Base-by-base conservation (phyloP, 2,113 vertebrate species). In the Pseudopipra pipra region DNA sequence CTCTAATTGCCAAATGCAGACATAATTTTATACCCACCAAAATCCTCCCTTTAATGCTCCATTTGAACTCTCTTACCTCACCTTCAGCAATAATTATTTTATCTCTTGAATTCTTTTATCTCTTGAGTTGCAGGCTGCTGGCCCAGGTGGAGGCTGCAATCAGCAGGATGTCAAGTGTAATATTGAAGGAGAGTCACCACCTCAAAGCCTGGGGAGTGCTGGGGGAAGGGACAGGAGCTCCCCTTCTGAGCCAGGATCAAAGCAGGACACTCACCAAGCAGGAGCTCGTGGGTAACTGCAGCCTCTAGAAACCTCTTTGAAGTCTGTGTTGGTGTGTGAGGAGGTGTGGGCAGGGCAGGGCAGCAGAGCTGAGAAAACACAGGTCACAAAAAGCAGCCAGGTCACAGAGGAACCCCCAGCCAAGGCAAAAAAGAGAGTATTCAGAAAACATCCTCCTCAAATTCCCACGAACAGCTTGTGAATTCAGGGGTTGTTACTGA, bases 181-280 rank as follows among this genome's bases (percentile, higher is more conserved):
- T 98, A 46, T 97, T 95, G n/a, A 93, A 97, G 39, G 99, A 99
- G 95, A 98, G 98, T 39, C 98, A 97, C 30, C 97, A 97, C 56
- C 97, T 98, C 81, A 98, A 97, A 31, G 97, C 97, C 41, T 99
- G 98, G 98, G 98, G 97, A 11, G 65, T 98, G 46, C 93, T 98
- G 75, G 98, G 98, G 33, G 97, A 98, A 33, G 98, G 98, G 35
- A 97, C 75, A 0, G 99, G 99, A 72, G 98, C 98, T 5, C 96
- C 98, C 44, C 97, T 99, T 55, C 97, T 98, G 18, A 97, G 98
- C 80, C 97, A 97, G 31, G 94, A 95, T 51, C 97, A 97, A 66
- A 98, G 96, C 68, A 74, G 78, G n/a, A 91, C 97, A 16, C 96
- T 98, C 33, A 96, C 78, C 81, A 98, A 98, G 89, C 95, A 98